phyloP scores from a whole-genome alignment of 2,113 vertebrate species.

The Labrus mixtus region DNA sequence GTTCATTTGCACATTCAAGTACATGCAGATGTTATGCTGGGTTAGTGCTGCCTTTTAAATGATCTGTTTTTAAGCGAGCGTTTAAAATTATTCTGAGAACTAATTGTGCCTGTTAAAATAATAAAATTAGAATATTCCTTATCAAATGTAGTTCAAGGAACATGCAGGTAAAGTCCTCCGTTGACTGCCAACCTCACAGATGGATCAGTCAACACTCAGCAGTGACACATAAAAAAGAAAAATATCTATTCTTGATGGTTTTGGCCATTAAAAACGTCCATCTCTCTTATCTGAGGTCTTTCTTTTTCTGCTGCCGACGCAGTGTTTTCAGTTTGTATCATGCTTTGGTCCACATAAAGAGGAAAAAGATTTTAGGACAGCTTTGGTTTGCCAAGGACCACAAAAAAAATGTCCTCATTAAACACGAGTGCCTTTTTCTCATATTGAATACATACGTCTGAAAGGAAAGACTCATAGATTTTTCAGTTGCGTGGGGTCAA shows the following conservation, averaged over 20 bases:
- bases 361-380: neutral
- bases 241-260: neutral
- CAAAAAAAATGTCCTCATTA: neutral
- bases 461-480: slow-evolving; percentile 1
- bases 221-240: slow-evolving; percentile 17
- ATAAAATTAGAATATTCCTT: neutral
- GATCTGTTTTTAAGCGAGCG: neutral
- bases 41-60: neutral
- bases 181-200: slow-evolving; percentile 28
- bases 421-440: neutral
- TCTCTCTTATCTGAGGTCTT: slow-evolving; percentile 16
- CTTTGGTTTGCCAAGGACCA: slow-evolving; percentile 7
- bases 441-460: neutral
- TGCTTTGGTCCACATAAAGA: slow-evolving; percentile 7
- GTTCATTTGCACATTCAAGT: no score
- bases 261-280: slow-evolving; percentile 11
- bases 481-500: slow-evolving; percentile 7
- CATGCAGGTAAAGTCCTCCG: slow-evolving; percentile 22
- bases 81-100: neutral
- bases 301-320: neutral
- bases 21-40: no score
- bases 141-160: neutral
- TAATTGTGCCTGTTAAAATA: neutral
- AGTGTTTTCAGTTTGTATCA: slow-evolving; percentile 7
- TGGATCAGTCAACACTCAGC: slow-evolving; percentile 24